Base-by-base conservation (phyloP, 53 echinoderm and acorn worm species). In the Holothuria leucospilota region DNA sequence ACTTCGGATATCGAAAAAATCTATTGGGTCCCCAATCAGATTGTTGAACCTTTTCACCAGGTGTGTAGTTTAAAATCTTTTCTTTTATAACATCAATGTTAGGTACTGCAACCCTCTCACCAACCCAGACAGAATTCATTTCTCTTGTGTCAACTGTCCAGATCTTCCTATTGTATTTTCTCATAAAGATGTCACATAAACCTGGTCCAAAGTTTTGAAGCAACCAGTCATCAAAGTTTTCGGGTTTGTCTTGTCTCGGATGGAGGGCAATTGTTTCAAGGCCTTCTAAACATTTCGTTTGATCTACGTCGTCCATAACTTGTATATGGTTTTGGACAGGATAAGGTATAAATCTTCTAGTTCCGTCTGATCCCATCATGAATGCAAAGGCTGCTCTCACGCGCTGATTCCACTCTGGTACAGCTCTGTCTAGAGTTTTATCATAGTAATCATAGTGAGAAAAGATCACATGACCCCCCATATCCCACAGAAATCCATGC, bases 321-420 rank as follows among this genome's bases (percentile, higher is more conserved):
- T 82, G 71, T 46, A 89, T 74, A 51, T 88, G 82, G 51, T 89
- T 89, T 46, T 89, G 89, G 13, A 89, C 89, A 20, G 84, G 89
- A 73, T 89, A 89, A 16, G 58, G 62, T 8, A 89, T 89, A 51
- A 89, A 89, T 49, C 89, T 61, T 8, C 89, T 60, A 20, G 62
- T 51, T 46, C 89, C 74, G 65, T 89, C n/a, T n/a, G n/a, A n/a
- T n/a, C n/a, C n/a, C n/a, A n/a, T n/a, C n/a, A n/a, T n/a, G n/a
- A n/a, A n/a, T 23, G 89, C 89, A 59, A 49, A 89, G 39, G 89
- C 89, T 30, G 89, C 89, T 62, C 89, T 59, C 10, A 66, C 66
- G 34, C 89, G 89, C 59, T 84, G 72, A 28, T 89, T 89, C 89
- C 89, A 89, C 13, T 89, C n/a, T n/a, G n/a, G n/a, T n/a, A n/a